Base-by-base conservation (phyloP, 1,140 invertebrate genomes). In the Drosophila tsacasi region DNA sequence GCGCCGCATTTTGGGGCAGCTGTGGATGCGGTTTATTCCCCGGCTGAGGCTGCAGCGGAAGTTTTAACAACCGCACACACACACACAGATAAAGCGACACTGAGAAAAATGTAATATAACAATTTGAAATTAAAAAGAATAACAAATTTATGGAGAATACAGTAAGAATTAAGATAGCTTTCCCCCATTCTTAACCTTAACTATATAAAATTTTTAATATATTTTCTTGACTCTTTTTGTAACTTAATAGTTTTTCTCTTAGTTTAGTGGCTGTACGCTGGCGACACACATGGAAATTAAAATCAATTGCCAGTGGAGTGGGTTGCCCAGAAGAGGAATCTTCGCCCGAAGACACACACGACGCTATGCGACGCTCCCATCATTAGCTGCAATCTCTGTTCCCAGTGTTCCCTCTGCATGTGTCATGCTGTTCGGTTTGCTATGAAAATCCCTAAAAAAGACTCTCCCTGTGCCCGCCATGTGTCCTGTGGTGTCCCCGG, bases 1-100 rank as follows among this genome's bases (percentile, higher is more conserved):
- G 74, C 63, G 75, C 62, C 74, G 72, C 79, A 63, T 79, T 83
- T 83, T 83, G 80, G 80, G 76, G 81, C 66, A 84, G 77, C 77
- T 84, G 81, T 69, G 76, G 42, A 66, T 80, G 81, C 81, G 66
- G 81, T 76, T 84, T 83, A 68, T 60, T 17, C 46, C 17, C 63
- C 67, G 58, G 66, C 74, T 46, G 80, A 71, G 69, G 82, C 77
- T 73, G 81, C 69, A 73, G 72, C 81, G 81, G 81, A 84, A 84
- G 81, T 84, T 84, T 84, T 84, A 84, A 73, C 75, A 79, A 73
- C 67, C 69, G 75, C 60, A 39, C 21, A 74, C 62, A 67, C 59
- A 64, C 25, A 81, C 32, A 63, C 8, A 61, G n/a, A n/a, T n/a
- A n/a, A 30, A 44, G 19, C 23, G 4, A 15, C 37, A 76, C 58